Evolutionary conservation across 2,888 invertebrate genomes (phyloP), one percentile per base, ranked within the genome.

Genomic region (Drosophila picticornis): DNA sequence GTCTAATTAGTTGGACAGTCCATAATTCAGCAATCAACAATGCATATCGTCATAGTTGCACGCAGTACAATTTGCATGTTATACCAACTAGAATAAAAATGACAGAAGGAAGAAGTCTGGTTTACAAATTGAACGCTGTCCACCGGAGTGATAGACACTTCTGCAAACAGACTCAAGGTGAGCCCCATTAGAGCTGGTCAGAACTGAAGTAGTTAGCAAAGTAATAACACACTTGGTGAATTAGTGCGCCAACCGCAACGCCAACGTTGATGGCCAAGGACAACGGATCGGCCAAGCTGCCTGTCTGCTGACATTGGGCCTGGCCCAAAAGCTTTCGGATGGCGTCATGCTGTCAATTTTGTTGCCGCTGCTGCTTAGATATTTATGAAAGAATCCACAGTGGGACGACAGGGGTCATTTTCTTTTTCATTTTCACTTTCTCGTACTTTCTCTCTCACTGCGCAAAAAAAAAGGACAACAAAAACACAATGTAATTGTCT

Each of bases 331-430:
- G 67, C 78, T 36, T 55, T 29, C 57, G 58, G 60, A 81, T 89
- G 66, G 68, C 84, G 90, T 87, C 90, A 84, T 84, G 57, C 55
- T 64, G 46, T 46, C 25, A 46, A 9, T 46, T 46, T 46, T 25
- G 46, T 46, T 46, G 38, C 31, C 53, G 57, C 63, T 53, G 65
- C 36, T 52, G 62, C 77, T 84, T 72, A 67, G 83, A 88, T 90
- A 90, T 90, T 90, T 88, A 88, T 88, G 81, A 88, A 77, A 80
- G 72, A 74, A 67, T 59, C 46, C 63, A 38, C 67, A 50, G 52
- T 50, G 48, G 68, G 59, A 40, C 57, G 55, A 25, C 22, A 25
- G 25, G 56, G 48, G 40, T 64, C 34, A 56, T 29, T 56, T 56
- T 29, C n/a, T 19, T 48, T 48, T 48, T 76, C 43, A 59, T 64